Percentiles rank a stretch among this genome's conserved stretches.
These are phyloP conservation scores for Zingel zingel DNA, from an alignment of 2,113 vertebrate genomes.

Conservation along the genomic window DNA sequence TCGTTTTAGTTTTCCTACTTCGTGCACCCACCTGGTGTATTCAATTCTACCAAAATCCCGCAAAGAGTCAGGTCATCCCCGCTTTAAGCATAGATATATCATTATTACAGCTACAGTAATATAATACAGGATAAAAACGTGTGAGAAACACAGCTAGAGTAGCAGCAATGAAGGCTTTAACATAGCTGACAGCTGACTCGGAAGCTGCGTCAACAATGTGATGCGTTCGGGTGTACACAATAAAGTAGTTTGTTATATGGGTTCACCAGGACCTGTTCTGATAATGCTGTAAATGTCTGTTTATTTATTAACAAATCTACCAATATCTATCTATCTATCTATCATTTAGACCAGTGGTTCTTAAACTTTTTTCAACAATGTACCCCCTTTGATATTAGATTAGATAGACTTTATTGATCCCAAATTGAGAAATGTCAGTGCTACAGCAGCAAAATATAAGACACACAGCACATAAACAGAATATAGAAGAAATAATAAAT, in stretches of 20 bases:
- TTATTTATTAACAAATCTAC: background rate
- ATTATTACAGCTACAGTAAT: background rate
- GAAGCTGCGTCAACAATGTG: constrained; percentile 67
- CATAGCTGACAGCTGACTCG: constrained; percentile 42
- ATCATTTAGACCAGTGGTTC: no score
- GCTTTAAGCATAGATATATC: background rate
- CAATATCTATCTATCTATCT: background rate
- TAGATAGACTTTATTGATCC: no score
- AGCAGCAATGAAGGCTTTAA: background rate
- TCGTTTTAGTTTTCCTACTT: background rate
- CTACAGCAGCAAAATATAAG: no score
- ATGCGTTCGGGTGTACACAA: constrained; percentile 5
- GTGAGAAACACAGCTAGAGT: background rate
- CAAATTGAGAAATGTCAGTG: no score
- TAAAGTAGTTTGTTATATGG: background rate
- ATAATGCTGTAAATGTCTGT: background rate
- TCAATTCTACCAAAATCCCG: background rate
- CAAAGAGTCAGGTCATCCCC: background rate
- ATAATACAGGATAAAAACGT: background rate
- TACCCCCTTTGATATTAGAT: no score
- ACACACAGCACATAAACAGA: no score
- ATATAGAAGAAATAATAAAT: no score
- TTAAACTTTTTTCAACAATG: no score
- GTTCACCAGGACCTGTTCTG: background rate
- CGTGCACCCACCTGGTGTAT: constrained; percentile 27